phyloP scores from a whole-genome alignment of 1,140 invertebrate genomes.

The Drosophila malerkotliana region DNA sequence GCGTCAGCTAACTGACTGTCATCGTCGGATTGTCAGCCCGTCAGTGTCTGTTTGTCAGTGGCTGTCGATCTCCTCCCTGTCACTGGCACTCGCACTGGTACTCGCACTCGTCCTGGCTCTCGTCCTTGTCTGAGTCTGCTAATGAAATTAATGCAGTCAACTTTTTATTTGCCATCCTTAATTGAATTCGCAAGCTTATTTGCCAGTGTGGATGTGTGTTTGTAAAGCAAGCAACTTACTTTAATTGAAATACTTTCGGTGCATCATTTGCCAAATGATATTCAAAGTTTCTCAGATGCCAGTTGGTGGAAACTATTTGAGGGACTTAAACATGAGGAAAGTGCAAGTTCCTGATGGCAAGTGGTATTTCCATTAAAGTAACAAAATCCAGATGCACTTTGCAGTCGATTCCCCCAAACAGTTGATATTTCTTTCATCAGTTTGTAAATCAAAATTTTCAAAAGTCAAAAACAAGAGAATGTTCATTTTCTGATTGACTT shows the following conservation, averaged over 20 bases:
- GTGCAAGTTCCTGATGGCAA: no score
- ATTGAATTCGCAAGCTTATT: conserved; percentile 65
- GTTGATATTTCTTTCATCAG: conserved; percentile 10
- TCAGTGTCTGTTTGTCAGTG: conserved; percentile 20
- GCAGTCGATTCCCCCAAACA: background rate
- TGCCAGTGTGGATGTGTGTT: conserved; percentile 11
- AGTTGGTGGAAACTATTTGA: conserved; percentile 10
- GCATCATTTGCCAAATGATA: conserved; percentile 30
- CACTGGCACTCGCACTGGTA: conserved; percentile 2
- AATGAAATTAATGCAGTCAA: conserved; percentile 77
- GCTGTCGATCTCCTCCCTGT: conserved; percentile 17
- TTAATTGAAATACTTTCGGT: conserved; percentile 55
- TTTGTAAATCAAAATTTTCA: conserved; percentile 33
- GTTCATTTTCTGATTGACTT: background rate
- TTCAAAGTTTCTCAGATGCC: conserved; percentile 15
- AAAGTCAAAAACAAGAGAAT: conserved; percentile 21
- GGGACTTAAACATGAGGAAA: conserved; percentile 1
- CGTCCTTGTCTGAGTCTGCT: conserved; percentile 36
- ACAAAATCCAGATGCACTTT: no score
- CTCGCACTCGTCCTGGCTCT: conserved; percentile 33
- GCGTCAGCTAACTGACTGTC: conserved; percentile 7
- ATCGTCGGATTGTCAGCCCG: conserved; percentile 14
- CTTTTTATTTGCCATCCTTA: conserved; percentile 75
- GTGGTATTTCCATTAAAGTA: no score
- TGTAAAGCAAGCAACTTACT: conserved; percentile 30